A percentile compares a stretch with the other conserved stretches of the same genome.
These are phyloP conservation scores for Pelmatolapia mariae DNA, from an alignment of 2,113 vertebrate species.

Conservation along the genomic window DNA sequence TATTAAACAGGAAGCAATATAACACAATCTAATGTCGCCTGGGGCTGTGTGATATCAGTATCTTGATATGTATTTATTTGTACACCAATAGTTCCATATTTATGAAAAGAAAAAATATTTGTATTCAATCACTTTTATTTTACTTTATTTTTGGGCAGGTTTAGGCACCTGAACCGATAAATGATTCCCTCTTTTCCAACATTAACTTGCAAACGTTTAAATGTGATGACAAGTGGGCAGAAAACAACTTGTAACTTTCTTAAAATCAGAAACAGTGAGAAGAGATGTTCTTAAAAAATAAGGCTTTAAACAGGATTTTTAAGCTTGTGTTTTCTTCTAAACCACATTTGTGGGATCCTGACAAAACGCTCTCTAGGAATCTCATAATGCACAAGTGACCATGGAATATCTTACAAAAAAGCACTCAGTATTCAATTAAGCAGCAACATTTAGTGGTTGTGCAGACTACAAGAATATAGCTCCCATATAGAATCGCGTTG, in stretches of 20 bases:
- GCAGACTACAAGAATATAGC: neutral
- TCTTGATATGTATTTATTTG: neutral
- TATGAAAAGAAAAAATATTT: neutral
- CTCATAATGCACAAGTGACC: neutral
- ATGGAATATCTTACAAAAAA: neutral
- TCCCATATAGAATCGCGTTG: slow-evolving; percentile 11
- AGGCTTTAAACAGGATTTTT: neutral
- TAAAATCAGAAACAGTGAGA: neutral
- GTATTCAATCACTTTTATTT: neutral
- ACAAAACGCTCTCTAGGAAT: neutral
- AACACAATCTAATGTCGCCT: neutral
- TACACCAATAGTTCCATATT: neutral
- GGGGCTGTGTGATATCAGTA: neutral
- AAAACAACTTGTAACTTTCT: neutral
- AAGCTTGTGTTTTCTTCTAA: neutral
- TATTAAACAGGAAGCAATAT: neutral
- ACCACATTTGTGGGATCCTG: neutral
- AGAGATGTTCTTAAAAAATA: neutral
- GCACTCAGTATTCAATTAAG: neutral
- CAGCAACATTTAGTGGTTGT: neutral
- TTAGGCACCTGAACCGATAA: neutral
- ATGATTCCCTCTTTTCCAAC: neutral
- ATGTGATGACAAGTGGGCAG: neutral
- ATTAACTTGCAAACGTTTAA: neutral
- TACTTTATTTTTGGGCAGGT: neutral